These are phyloP conservation scores for Neodiprion lecontei DNA, from an alignment of 1,140 invertebrate species.

Conservation along the genomic window DNA sequence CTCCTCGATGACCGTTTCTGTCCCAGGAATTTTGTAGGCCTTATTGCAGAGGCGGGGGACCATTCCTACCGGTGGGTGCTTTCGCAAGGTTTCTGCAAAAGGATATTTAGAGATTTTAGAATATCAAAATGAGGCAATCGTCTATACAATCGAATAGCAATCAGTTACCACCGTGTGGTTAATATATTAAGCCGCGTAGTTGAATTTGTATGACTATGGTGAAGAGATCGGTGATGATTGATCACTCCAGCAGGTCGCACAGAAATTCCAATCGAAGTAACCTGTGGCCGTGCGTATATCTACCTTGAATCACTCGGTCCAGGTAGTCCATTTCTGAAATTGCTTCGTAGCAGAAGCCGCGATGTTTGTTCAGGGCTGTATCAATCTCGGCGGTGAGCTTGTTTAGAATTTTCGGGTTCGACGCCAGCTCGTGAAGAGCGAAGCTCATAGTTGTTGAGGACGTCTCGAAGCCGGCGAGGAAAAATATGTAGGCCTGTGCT, in stretches of 20 bases:
- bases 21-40: conserved; percentile 60
- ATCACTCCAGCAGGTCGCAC: not conserved
- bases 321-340: conserved; percentile 36
- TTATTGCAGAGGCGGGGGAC: conserved; percentile 55
- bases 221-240: no score
- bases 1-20: conserved; percentile 56
- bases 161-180: not conserved
- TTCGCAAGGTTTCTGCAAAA: conserved; percentile 59
- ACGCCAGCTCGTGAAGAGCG: conserved; percentile 51
- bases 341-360: conserved; percentile 40
- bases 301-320: conserved; percentile 39
- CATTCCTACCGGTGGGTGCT: conserved; percentile 59
- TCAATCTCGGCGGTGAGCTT: conserved; percentile 56
- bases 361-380: conserved; percentile 28
- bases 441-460: conserved; percentile 53
- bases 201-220: no score
- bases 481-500: conserved; percentile 42
- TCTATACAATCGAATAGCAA: conserved; percentile 43
- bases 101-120: conserved; percentile 8
- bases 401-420: conserved; percentile 57
- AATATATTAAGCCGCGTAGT: not conserved
- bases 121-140: conserved; percentile 33
- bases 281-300: conserved; percentile 10
- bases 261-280: not conserved
- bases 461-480: conserved; percentile 62